Base-by-base conservation (phyloP, 2,113 vertebrate genomes). In the Zeus faber region DNA sequence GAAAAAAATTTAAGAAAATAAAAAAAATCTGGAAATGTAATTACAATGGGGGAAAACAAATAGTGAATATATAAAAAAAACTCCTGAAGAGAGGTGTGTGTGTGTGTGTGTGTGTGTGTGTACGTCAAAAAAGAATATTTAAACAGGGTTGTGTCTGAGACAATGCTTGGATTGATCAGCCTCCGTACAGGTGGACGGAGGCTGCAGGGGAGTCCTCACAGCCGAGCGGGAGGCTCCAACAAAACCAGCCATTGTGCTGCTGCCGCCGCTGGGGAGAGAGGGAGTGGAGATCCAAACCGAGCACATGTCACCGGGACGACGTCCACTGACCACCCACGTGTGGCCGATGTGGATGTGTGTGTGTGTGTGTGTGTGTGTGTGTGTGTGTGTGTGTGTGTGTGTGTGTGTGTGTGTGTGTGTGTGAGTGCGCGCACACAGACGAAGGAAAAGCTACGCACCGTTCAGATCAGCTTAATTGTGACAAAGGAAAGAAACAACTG, bases 181-280 rank as follows among this genome's bases (percentile, higher is more conserved):
- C 64, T 67, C 72, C 65, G 80, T 63, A 67, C 66, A 83, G 80
- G 77, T 85, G 79, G 69, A 76, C 70, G 22, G 63, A 57, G 63
- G n/a, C 11, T 37, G 5, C 13, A 60, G 44, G 55, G 47, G 23
- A 51, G 57, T 78, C 6, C 49, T 54, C 47, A 20, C 16, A 7
- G 66, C 45, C 49, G 48, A 52, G 59, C 58, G 54, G 49, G 47
- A 58, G 31, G 33, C 60, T 66, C 45, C 33, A 75, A 84, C 79
- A 85, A 82, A 84, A 63, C 51, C 54, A 56, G 65, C 62, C 62
- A 78, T 80, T 85, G 77, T 81, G 72, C 60, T 26, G 72, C 64
- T 62, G 33, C 67, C 51, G 62, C 68, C 60, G 54, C 62, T 67
- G 80, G 76, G 59, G 57, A 49, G 41, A 73, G 68, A 63, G 72